Percentiles rank a stretch among this genome's conserved stretches.
Conservation (phyloP, 1,140 invertebrate species). For the Leptinotarsa lineolata region DNA sequence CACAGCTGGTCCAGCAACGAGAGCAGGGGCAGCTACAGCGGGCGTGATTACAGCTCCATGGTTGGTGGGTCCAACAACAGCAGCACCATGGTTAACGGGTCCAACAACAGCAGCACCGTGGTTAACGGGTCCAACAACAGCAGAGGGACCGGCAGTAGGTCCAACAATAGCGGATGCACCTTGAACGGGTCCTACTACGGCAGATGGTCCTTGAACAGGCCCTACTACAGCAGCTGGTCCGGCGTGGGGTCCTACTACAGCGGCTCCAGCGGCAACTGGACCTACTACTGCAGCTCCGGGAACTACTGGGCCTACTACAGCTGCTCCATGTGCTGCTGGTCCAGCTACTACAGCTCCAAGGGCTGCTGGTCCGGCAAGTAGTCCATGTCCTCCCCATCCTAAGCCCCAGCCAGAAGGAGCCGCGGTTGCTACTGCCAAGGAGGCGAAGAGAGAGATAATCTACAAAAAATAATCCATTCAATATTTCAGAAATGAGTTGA, state of each 20-base stretch:
- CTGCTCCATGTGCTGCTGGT: slow-evolving; percentile 9
- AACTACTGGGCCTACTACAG: slow-evolving; percentile 25
- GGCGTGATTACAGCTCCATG: slow-evolving; percentile 24
- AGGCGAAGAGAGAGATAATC: slow-evolving; percentile 36
- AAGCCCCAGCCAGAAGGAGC: slow-evolving; percentile 30
- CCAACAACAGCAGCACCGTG: slow-evolving; percentile 31
- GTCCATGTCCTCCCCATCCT: slow-evolving; percentile 16
- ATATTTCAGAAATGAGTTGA: too few relatives aligned
- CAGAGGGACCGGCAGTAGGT: slow-evolving; percentile 35
- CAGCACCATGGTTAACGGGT: slow-evolving; percentile 30
- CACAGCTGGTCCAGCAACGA: slow-evolving; percentile 33
- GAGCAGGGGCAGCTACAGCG: slow-evolving; percentile 17
- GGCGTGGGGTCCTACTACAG: slow-evolving; percentile 11
- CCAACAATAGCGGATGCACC: slow-evolving; percentile 34
- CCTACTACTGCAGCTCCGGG: slow-evolving; percentile 27
- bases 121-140: slow-evolving; percentile 38
- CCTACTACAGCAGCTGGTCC: slow-evolving; percentile 13
- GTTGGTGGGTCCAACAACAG: slow-evolving; percentile 31
- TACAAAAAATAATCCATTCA: not conserved
- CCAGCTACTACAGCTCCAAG: slow-evolving; percentile 28
- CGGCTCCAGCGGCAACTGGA: slow-evolving; percentile 8
- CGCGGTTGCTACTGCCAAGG: slow-evolving; percentile 38
- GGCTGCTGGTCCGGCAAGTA: slow-evolving; percentile 1
- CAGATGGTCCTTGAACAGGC: slow-evolving; percentile 12
- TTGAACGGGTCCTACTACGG: slow-evolving; percentile 13